A percentile compares a stretch with the other conserved stretches of the same genome.
phyloP scores from a whole-genome alignment of 2,113 vertebrate genomes.

The Oenanthe melanoleuca region DNA sequence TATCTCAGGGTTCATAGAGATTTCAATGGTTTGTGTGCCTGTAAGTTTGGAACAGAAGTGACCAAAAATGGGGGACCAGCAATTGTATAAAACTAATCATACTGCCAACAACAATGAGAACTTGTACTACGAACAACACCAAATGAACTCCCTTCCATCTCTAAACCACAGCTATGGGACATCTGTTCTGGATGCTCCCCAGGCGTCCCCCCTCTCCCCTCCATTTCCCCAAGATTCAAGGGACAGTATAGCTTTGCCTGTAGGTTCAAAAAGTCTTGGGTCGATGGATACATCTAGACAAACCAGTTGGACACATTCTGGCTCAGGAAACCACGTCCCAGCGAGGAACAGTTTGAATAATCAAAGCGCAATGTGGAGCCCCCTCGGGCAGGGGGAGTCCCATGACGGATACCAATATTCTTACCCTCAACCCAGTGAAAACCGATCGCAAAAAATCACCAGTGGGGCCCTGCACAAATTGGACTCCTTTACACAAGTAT shows the following conservation, averaged over 20 bases:
- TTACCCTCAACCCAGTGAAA: constrained; percentile 74
- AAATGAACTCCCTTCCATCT: constrained; percentile 71
- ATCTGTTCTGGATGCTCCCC: constrained; percentile 75
- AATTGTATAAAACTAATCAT: constrained; percentile 82
- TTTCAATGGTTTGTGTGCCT: constrained; percentile 77
- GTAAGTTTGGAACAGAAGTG: constrained; percentile 65
- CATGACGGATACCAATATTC: constrained; percentile 74
- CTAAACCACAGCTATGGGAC: constrained; percentile 79
- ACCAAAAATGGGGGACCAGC: constrained; percentile 84
- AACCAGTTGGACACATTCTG: constrained; percentile 74
- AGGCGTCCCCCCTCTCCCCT: constrained; percentile 81
- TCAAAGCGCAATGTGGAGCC: constrained; percentile 77
- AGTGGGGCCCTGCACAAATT: constrained; percentile 83
- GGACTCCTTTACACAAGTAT: constrained; percentile 88
- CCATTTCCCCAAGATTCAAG: constrained; percentile 80
- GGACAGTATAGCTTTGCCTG: constrained; percentile 73
- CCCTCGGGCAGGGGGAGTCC: constrained; percentile 73
- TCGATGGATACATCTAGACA: constrained; percentile 77
- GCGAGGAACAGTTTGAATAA: constrained; percentile 71
- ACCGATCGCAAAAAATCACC: constrained; percentile 77
- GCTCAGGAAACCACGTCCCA: constrained; percentile 78
- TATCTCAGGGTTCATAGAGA: constrained; percentile 78
- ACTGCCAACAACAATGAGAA: constrained; percentile 75
- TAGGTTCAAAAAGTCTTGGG: constrained; percentile 77
- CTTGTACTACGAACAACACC: constrained; percentile 80